Base-by-base conservation (phyloP, 1,140 invertebrate species). In the Pseudomyrmex gracilis region DNA sequence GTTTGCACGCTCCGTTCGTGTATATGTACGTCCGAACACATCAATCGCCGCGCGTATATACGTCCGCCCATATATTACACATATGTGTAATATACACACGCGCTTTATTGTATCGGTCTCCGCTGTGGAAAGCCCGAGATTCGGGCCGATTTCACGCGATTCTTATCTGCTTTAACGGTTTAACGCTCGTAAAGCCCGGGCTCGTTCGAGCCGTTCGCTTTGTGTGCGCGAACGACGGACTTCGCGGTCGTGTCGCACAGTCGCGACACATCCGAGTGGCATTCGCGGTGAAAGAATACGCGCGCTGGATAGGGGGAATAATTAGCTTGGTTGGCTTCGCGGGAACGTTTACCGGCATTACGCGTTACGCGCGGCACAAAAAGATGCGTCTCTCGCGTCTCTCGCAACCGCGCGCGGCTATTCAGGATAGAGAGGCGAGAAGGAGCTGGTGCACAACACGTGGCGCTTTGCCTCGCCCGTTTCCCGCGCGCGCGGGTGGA, bases 241-340 rank as follows among this genome's bases (percentile, higher is more conserved):
- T 10, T 78, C 15, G 2, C 34, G 34, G 34, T 34, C 34, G 34
- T 5, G 12, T 47, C 47, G 2, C 15, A 12, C 20, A 15, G n/a
- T 2, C 49, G 9, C 61, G 76, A 78, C 51, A 20, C 34, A 34
- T 34, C 5, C 34, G 5, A 34, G 34, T 34, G 63, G 47, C 12
- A 47, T 12, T 20, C 45, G 22, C 63, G 8, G n/a, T 43, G 74
- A 77, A 9, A 53, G 61, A 53, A n/a, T 53, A 80, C 76, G 55
- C 34, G 22, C n/a, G 34, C 76, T 34, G 34, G 64, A 78, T 43
- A 34, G 64, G 49, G 55, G 47, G 76, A 60, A 80, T 80, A 80
- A 80, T 80, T 80, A 80, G 76, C 66, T 70, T 80, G 70, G 70
- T 80, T 80, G 70, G 76, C 66, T 70, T 34, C 53, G 43, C 47